Conservation (phyloP, 2,888 invertebrate species). For the Apotomis capreana region DNA sequence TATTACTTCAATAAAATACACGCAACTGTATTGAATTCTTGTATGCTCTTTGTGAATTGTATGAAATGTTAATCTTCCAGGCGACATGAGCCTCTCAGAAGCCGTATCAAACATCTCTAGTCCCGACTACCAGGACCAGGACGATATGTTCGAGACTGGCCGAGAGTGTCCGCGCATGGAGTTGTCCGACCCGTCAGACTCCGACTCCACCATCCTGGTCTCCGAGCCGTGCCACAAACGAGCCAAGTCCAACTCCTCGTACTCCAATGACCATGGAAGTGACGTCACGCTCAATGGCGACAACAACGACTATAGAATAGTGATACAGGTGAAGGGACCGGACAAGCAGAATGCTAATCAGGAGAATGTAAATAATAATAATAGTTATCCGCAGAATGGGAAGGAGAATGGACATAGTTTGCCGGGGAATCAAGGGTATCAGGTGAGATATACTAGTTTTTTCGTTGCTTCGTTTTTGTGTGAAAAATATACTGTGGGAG, state of each 20-base stretch:
- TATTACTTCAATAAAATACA: too few species aligned
- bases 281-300: conserved; percentile 84
- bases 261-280: conserved; percentile 80
- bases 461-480: too few species aligned
- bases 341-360: conserved; percentile 70
- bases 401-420: conserved; percentile 77
- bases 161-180: conserved; percentile 92
- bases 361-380: conserved; percentile 71
- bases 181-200: conserved; percentile 94
- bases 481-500: too few species aligned
- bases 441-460: conserved; percentile 62
- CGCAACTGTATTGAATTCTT: too few species aligned
- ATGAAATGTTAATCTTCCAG: conserved; percentile 66
- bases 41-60: background rate
- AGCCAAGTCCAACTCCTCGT: conserved; percentile 74
- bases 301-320: conserved; percentile 86
- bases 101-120: conserved; percentile 95
- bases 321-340: conserved; percentile 87
- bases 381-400: conserved; percentile 76
- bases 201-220: conserved; percentile 93
- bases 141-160: conserved; percentile 90
- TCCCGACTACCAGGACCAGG: conserved; percentile 95
- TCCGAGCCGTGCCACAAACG: conserved; percentile 88
- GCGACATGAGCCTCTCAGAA: conserved; percentile 92
- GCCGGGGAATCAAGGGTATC: conserved; percentile 84